Evolutionary conservation across 2,113 vertebrate species (phyloP).

Genomic region (human (Homo sapiens)): DNA sequence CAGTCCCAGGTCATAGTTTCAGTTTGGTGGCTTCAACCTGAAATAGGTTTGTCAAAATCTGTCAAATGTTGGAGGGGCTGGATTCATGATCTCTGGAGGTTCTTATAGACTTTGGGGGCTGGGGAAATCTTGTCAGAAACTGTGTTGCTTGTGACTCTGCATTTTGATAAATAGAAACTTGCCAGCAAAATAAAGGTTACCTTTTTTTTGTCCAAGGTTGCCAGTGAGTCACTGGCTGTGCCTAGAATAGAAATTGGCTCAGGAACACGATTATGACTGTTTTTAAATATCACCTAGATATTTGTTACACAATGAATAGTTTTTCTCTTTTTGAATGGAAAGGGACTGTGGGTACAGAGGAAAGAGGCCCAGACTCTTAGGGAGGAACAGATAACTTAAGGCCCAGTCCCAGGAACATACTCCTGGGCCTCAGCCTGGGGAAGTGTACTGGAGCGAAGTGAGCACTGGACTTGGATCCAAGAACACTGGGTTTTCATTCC

Average conservation of each 20-base stretch:
- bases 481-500: neutral
- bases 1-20: neutral
- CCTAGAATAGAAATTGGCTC: constrained; percentile 72
- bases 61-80: neutral
- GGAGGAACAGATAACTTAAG: neutral
- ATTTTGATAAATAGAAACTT: constrained; percentile 31
- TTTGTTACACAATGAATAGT: constrained; percentile 24
- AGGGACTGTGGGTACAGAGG: neutral
- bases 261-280: neutral
- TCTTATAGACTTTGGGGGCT: neutral
- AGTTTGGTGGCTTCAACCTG: neutral
- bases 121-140: constrained; percentile 3
- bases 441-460: neutral
- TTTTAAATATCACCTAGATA: constrained; percentile 53
- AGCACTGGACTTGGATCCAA: neutral
- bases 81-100: neutral
- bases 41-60: constrained; percentile 19
- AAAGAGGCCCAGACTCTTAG: neutral
- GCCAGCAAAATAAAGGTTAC: constrained; percentile 53
- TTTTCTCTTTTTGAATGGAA: neutral
- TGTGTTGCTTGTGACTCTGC: neutral
- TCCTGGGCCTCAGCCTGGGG: neutral
- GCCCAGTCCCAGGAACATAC: neutral
- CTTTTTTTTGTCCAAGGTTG: constrained; percentile 48
- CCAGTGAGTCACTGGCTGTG: constrained; percentile 58